Evolutionary conservation across 37 sponge, comb jelly and placozoan species (phyloP).

Genomic region (Bolinopsis microptera): DNA sequence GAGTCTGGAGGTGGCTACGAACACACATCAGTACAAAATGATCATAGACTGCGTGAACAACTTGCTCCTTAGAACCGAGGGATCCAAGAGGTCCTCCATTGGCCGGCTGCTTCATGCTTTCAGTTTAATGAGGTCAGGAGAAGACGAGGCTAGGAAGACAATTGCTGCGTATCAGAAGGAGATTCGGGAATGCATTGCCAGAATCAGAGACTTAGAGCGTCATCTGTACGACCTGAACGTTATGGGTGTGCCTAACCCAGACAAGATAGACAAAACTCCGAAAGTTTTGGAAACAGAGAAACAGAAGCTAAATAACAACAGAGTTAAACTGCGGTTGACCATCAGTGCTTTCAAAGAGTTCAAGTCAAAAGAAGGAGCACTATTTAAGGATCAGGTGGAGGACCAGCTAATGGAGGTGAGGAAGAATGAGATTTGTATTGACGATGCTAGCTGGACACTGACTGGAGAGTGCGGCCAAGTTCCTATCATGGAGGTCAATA

Average conservation of each 20-base stretch:
- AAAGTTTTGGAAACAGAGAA: background rate
- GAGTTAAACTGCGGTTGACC: slow-evolving; percentile 32
- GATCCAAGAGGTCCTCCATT: slow-evolving; percentile 51
- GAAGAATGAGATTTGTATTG: slow-evolving; percentile 65
- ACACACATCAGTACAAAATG: slow-evolving; percentile 61
- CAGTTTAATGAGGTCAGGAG: slow-evolving; percentile 50
- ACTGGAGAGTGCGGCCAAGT: slow-evolving; percentile 50
- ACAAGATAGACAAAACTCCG: background rate
- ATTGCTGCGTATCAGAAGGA: slow-evolving; percentile 60
- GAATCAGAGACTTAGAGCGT: slow-evolving; percentile 12
- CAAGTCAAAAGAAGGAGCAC: background rate
- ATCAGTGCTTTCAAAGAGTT: slow-evolving; percentile 58
- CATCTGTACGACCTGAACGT: slow-evolving; percentile 37
- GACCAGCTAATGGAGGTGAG: slow-evolving; percentile 55
- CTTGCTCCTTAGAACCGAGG: slow-evolving; percentile 51
- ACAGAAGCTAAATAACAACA: slow-evolving; percentile 35
- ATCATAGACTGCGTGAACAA: slow-evolving; percentile 62
- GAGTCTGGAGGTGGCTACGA: slow-evolving; percentile 56
- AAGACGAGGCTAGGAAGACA: slow-evolving; percentile 31
- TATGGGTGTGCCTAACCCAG: background rate
- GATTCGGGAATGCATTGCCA: background rate
- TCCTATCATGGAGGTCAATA: slow-evolving; percentile 60
- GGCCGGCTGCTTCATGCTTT: slow-evolving; percentile 36
- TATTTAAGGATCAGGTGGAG: slow-evolving; percentile 26
- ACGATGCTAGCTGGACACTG: slow-evolving; percentile 45